Evolutionary conservation across 2,888 invertebrate species (phyloP).

Genomic region (Perdita meconis): DNA sequence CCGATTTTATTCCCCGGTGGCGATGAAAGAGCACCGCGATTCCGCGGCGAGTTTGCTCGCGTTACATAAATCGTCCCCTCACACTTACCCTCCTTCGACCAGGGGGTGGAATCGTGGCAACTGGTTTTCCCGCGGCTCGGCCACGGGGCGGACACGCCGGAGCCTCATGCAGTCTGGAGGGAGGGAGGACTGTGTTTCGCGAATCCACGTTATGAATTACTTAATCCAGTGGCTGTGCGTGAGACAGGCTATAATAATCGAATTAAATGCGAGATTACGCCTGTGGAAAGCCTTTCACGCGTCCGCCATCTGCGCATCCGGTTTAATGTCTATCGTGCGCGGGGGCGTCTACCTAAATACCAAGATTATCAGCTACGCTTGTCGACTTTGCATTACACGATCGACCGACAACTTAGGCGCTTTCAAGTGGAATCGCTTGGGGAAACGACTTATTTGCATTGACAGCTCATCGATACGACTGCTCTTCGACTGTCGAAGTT

Average conservation of each 20-base stretch:
- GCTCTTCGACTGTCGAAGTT: too few species aligned
- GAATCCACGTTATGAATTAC: conserved; percentile 68
- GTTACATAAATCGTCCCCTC: conserved; percentile 28
- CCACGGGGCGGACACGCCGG: conserved; percentile 10
- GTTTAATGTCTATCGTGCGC: conserved; percentile 44
- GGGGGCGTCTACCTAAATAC: conserved; percentile 43
- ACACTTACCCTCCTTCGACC: conserved; percentile 20
- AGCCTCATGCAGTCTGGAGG: conserved; percentile 16
- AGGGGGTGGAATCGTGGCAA: conserved; percentile 36
- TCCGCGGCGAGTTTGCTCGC: conserved; percentile 6
- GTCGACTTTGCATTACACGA: conserved; percentile 37
- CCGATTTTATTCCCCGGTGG: conserved; percentile 22
- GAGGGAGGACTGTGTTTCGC: conserved; percentile 8
- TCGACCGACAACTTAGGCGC: not conserved
- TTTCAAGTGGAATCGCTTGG: conserved; percentile 10
- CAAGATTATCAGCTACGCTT: conserved; percentile 55
- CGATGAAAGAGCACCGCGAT: not conserved
- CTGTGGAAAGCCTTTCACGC: conserved; percentile 52
- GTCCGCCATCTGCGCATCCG: conserved; percentile 46
- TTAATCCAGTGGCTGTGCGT: conserved; percentile 57
- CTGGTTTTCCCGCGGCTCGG: conserved; percentile 34
- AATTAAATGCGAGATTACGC: conserved; percentile 73
- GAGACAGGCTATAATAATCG: conserved; percentile 66
- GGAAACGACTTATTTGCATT: not conserved
- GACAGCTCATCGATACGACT: not conserved